These are phyloP conservation scores for Lacerta agilis DNA, from an alignment of 2,797 vertebrate species.

Conservation along the genomic window DNA sequence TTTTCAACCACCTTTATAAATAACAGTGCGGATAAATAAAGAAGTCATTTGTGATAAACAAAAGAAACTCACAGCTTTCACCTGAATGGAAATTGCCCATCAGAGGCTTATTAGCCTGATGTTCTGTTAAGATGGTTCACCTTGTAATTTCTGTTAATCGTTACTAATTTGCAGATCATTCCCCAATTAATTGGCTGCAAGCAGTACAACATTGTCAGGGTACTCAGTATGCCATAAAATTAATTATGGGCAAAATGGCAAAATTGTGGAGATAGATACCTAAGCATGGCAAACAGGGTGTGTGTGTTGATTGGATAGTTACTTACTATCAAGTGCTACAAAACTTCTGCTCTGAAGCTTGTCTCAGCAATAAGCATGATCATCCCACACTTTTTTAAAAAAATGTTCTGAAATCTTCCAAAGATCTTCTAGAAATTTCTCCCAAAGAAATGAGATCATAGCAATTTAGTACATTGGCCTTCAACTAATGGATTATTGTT, in stretches of 20 bases:
- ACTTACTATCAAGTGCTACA: not conserved
- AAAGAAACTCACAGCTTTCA: constrained; percentile 4
- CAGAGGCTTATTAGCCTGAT: constrained; percentile 52
- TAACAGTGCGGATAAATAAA: not conserved
- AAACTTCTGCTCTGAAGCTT: not conserved
- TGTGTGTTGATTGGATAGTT: not conserved
- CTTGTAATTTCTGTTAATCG: constrained; percentile 53
- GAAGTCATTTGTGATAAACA: not conserved
- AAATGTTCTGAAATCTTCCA: not conserved
- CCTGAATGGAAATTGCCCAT: constrained; percentile 52
- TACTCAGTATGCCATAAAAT: not conserved
- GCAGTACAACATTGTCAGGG: not conserved
- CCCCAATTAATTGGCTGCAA: constrained; percentile 31
- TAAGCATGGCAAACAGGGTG: not conserved
- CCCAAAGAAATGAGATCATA: not conserved
- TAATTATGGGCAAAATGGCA: constrained; percentile 29
- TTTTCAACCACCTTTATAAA: constrained; percentile 33
- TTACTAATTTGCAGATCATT: constrained; percentile 42
- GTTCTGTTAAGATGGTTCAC: constrained; percentile 59
- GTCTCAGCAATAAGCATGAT: not conserved
- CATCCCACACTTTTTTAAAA: no score
- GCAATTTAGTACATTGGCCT: not conserved
- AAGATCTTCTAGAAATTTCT: not conserved
- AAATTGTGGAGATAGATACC: not conserved
- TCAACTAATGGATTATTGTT: not conserved